Conservation (phyloP, 2,888 invertebrate genomes). For the Carcina quercana region DNA sequence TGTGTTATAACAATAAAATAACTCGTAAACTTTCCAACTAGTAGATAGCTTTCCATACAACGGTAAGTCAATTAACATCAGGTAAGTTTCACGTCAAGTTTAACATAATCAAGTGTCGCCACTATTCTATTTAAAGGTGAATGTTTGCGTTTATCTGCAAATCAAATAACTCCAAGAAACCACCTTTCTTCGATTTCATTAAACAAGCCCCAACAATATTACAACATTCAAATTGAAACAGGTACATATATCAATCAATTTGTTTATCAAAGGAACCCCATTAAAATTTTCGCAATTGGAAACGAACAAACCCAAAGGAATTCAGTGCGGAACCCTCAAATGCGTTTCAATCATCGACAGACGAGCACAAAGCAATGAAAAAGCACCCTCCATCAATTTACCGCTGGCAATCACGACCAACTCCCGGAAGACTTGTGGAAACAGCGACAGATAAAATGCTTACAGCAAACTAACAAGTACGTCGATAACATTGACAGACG, state of each 20-base stretch:
- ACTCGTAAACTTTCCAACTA: too few species aligned
- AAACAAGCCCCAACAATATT: neutral
- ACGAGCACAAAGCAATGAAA: slow-evolving; percentile 18
- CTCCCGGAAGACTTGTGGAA: neutral
- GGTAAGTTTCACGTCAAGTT: too few species aligned
- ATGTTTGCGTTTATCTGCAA: too few species aligned
- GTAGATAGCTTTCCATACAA: too few species aligned
- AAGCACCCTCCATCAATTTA: slow-evolving; percentile 28
- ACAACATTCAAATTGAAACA: neutral
- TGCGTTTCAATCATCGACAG: slow-evolving; percentile 18
- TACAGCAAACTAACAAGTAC: neutral
- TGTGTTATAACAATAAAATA: too few species aligned
- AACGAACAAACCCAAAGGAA: slow-evolving; percentile 5
- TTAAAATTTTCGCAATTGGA: slow-evolving; percentile 5
- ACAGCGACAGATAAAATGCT: neutral
- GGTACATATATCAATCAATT: neutral
- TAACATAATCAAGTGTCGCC: too few species aligned
- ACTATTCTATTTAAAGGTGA: too few species aligned
- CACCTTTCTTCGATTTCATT: neutral
- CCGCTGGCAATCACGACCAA: slow-evolving; percentile 22
- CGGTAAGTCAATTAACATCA: too few species aligned
- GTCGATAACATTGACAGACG: too few species aligned
- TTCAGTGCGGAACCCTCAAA: slow-evolving; percentile 11
- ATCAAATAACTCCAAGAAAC: neutral
- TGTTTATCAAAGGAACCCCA: slow-evolving; percentile 1